A percentile compares a stretch with the other conserved stretches of the same genome.
Conservation (phyloP, 2,797 vertebrate genomes). For the Tamandua tetradactyla region DNA sequence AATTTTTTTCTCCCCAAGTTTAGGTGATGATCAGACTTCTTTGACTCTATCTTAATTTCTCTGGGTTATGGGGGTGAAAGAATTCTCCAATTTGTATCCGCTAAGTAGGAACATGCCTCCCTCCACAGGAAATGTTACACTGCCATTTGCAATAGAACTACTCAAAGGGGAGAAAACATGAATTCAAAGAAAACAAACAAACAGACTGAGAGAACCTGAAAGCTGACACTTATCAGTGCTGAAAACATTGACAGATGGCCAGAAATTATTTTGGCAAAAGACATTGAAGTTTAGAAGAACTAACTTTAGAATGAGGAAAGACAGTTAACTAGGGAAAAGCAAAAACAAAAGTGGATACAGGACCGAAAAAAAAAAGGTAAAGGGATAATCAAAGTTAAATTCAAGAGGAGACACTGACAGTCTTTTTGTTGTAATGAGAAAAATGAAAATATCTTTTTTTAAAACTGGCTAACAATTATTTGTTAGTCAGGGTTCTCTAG, state of each 20-base stretch:
- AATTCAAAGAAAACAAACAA: conserved; percentile 71
- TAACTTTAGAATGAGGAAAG: conserved; percentile 83
- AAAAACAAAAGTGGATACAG: conserved; percentile 74
- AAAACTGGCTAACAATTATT: conserved; percentile 51
- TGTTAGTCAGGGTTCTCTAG: no score
- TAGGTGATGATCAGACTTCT: neutral
- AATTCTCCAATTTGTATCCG: conserved; percentile 44
- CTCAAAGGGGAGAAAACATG: neutral
- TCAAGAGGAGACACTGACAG: conserved; percentile 75
- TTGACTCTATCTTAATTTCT: neutral
- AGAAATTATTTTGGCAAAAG: conserved; percentile 80
- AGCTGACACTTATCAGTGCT: conserved; percentile 79
- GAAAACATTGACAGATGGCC: conserved; percentile 79
- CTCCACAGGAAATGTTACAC: conserved; percentile 40
- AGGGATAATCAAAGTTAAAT: conserved; percentile 77
- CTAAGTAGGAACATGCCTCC: conserved; percentile 19
- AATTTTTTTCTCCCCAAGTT: conserved; percentile 24
- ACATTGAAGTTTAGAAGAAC: conserved; percentile 83
- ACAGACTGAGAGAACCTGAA: conserved; percentile 78
- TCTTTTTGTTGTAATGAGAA: conserved; percentile 79
- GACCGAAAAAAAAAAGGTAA: neutral
- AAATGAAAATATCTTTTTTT: conserved; percentile 73
- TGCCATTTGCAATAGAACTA: conserved; percentile 44
- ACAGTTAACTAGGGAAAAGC: conserved; percentile 79
- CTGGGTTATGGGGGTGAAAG: neutral